Conservation (phyloP, 1,140 invertebrate genomes). For the Scaptomyza graminum region DNA sequence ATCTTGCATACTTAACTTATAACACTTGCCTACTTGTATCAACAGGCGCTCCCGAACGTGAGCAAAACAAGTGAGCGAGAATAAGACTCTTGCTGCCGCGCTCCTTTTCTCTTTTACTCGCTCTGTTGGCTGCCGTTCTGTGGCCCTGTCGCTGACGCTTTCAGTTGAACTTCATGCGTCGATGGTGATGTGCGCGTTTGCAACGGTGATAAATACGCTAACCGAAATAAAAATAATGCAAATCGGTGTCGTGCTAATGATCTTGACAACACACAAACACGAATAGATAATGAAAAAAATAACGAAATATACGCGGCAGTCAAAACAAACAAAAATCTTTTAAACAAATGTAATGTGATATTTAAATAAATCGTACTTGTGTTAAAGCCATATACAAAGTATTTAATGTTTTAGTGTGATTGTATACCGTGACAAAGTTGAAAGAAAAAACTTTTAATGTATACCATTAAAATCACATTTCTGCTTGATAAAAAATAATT, state of each 20-base stretch:
- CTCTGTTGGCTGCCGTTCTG: slow-evolving; percentile 17
- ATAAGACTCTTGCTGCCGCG: slow-evolving; percentile 5
- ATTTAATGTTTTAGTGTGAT: not conserved
- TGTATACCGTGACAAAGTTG: slow-evolving; percentile 19
- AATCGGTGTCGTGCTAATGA: slow-evolving; percentile 36
- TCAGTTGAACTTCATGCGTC: slow-evolving; percentile 61
- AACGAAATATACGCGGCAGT: not conserved
- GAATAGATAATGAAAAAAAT: not conserved
- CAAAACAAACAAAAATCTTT: slow-evolving; percentile 1
- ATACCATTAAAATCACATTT: slow-evolving; percentile 29
- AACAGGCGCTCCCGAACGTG: not conserved
- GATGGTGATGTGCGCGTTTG: slow-evolving; percentile 43
- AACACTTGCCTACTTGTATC: slow-evolving; percentile 8
- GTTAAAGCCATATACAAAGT: slow-evolving; percentile 7
- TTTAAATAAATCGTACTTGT: slow-evolving; percentile 10
- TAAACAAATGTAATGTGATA: not conserved
- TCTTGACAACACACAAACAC: slow-evolving; percentile 29
- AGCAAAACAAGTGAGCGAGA: not conserved
- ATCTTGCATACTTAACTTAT: slow-evolving; percentile 2
- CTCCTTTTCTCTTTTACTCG: slow-evolving; percentile 14
- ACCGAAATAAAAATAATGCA: not conserved
- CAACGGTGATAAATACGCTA: slow-evolving; percentile 32
- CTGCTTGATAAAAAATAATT: slow-evolving; percentile 7
- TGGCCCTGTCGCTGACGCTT: slow-evolving; percentile 16
- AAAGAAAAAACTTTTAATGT: slow-evolving; percentile 1